These are phyloP conservation scores for Acipenser transmontanus DNA, from an alignment of 2,797 vertebrate species.

Conservation along the genomic window DNA sequence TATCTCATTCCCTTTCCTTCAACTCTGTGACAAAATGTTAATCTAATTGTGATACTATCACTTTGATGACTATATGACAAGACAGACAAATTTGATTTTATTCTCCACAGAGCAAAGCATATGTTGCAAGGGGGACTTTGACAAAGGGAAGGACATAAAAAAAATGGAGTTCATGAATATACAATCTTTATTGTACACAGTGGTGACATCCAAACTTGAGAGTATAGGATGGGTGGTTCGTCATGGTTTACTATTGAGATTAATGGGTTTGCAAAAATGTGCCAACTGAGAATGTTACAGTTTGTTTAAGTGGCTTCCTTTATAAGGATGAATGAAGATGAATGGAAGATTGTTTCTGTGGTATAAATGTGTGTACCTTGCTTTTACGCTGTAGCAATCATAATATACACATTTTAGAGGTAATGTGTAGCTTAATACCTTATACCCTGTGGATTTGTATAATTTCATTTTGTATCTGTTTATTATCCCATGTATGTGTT, in stretches of 20 bases:
- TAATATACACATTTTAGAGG: too few species aligned
- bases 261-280: slow-evolving; percentile 57
- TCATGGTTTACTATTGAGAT: slow-evolving; percentile 69
- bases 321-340: slow-evolving; percentile 52
- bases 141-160: slow-evolving; percentile 76
- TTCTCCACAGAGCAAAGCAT: slow-evolving; percentile 80
- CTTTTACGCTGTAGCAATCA: too few species aligned
- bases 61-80: slow-evolving; percentile 86
- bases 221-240: slow-evolving; percentile 54
- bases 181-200: slow-evolving; percentile 76
- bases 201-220: slow-evolving; percentile 73
- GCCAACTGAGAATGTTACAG: slow-evolving; percentile 63
- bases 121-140: slow-evolving; percentile 72
- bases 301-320: slow-evolving; percentile 62
- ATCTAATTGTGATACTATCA: slow-evolving; percentile 82
- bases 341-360: too few species aligned
- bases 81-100: slow-evolving; percentile 91
- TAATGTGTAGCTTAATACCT: too few species aligned
- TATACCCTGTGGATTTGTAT: too few species aligned
- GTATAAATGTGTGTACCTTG: too few species aligned
- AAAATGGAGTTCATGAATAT: slow-evolving; percentile 78
- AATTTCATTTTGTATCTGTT: too few species aligned
- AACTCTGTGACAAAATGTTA: slow-evolving; percentile 77
- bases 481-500: too few species aligned
- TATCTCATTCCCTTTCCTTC: slow-evolving; percentile 66